These are phyloP conservation scores for Tetramorium parvispinum DNA, from an alignment of 1,140 invertebrate genomes.

Conservation along the genomic window DNA sequence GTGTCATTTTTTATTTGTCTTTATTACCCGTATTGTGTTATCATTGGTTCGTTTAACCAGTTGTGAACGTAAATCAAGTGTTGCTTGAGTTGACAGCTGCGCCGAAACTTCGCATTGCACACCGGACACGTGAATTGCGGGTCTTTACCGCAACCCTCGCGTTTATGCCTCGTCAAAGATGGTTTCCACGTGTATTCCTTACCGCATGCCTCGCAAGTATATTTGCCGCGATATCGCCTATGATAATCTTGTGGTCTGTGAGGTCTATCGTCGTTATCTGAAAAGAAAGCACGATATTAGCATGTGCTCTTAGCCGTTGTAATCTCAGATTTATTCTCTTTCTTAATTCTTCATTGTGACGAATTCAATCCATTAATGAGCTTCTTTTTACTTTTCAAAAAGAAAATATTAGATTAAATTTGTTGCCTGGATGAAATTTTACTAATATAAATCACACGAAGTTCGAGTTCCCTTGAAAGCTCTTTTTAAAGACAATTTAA, in stretches of 20 bases:
- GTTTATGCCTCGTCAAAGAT: conserved; percentile 82
- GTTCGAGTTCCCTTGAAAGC: background rate
- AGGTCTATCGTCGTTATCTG: conserved; percentile 10
- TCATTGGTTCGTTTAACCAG: conserved; percentile 35
- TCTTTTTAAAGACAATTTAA: background rate
- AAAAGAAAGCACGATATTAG: conserved; percentile 42
- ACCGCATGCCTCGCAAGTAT: conserved; percentile 76
- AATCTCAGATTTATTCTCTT: background rate
- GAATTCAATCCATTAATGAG: background rate
- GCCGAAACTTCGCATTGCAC: conserved; percentile 57
- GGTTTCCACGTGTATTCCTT: conserved; percentile 83
- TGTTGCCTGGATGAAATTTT: background rate
- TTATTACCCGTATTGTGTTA: conserved; percentile 16
- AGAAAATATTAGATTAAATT: background rate
- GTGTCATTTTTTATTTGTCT: conserved; percentile 1
- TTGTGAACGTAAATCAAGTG: conserved; percentile 76
- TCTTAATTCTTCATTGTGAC: background rate
- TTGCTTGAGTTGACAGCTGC: conserved; percentile 73
- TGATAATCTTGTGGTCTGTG: conserved; percentile 50
- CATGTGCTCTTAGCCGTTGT: background rate
- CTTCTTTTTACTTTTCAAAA: background rate
- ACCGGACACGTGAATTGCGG: conserved; percentile 77
- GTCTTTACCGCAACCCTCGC: conserved; percentile 84
- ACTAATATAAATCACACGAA: background rate
- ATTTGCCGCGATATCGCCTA: conserved; percentile 68